Percentiles rank a stretch among this genome's conserved stretches.
These are phyloP conservation scores for Dolichallabes microphthalmus DNA, from an alignment of 2,113 vertebrate genomes.

Conservation along the genomic window DNA sequence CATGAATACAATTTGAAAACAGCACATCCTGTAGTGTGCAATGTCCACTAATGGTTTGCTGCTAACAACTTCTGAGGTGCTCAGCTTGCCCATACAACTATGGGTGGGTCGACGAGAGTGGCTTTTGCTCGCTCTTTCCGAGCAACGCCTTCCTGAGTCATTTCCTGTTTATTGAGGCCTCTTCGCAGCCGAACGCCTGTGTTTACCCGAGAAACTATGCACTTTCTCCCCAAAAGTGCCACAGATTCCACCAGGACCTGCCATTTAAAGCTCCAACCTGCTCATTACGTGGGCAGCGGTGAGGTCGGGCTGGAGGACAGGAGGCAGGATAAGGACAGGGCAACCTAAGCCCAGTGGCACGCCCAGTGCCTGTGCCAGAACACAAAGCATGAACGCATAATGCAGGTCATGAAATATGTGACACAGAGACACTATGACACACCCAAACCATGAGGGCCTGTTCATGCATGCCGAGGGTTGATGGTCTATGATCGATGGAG, in stretches of 20 bases:
- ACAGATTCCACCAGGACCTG: conserved; percentile 72
- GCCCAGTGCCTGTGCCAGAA: conserved; percentile 46
- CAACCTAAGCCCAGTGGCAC: conserved; percentile 63
- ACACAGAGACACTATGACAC: conserved; percentile 22
- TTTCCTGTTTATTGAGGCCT: conserved; percentile 78
- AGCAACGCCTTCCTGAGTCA: conserved; percentile 71
- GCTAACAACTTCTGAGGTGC: conserved; percentile 21
- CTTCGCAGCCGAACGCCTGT: conserved; percentile 62
- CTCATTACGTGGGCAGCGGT: conserved; percentile 71
- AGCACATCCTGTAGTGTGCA: conserved; percentile 6
- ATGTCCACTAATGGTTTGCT: conserved; percentile 4
- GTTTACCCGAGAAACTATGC: conserved; percentile 68
- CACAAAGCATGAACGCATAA: conserved; percentile 20
- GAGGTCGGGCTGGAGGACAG: conserved; percentile 60
- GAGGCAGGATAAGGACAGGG: conserved; percentile 62
- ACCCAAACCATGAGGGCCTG: conserved; percentile 12
- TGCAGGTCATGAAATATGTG: conserved; percentile 21
- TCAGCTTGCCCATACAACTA: conserved; percentile 39
- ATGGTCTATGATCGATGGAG: conserved; percentile 13
- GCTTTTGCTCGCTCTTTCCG: conserved; percentile 68
- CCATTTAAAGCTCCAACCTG: conserved; percentile 72
- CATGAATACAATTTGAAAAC: conserved; percentile 9
- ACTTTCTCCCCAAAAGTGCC: conserved; percentile 68
- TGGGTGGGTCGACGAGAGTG: conserved; percentile 63
- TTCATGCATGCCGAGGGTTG: neutral